These are phyloP conservation scores for Branchinecta sandiegonensis DNA, from an alignment of 2,888 invertebrate genomes.

Conservation along the genomic window DNA sequence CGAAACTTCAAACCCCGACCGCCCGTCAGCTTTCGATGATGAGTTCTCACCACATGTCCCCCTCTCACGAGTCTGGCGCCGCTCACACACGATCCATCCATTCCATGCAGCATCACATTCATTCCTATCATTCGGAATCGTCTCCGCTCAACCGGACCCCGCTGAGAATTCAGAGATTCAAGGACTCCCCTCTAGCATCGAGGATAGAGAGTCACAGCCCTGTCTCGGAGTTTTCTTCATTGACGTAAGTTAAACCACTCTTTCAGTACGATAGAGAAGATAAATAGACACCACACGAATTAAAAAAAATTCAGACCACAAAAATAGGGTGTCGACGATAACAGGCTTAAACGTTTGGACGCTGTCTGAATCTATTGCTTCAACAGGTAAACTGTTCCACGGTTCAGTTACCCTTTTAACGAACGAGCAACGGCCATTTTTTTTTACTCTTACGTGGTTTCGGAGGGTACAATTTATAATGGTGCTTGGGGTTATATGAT, in stretches of 20 bases:
- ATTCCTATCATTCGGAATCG: background rate
- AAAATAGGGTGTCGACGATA: background rate
- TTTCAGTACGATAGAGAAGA: no score
- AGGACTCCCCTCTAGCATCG: slow-evolving; percentile 2
- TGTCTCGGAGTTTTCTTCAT: background rate
- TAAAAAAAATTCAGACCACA: background rate
- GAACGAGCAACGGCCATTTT: background rate
- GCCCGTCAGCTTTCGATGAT: background rate
- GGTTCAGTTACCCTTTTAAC: background rate
- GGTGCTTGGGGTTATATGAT: background rate
- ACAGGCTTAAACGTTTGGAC: background rate
- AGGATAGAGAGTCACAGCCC: slow-evolving; percentile 5
- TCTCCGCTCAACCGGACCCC: background rate
- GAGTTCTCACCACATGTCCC: slow-evolving; percentile 2
- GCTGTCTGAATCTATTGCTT: background rate
- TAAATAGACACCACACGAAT: background rate
- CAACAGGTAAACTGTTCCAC: slow-evolving; percentile 1
- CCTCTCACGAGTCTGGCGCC: background rate
- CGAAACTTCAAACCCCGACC: slow-evolving; percentile 4
- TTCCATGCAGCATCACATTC: slow-evolving; percentile 5
- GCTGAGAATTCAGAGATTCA: background rate
- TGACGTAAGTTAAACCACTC: background rate
- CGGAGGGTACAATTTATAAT: background rate
- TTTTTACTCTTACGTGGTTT: background rate
- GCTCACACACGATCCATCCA: background rate